Conservation (phyloP, 2,113 vertebrate genomes). For the Blennius ocellaris region DNA sequence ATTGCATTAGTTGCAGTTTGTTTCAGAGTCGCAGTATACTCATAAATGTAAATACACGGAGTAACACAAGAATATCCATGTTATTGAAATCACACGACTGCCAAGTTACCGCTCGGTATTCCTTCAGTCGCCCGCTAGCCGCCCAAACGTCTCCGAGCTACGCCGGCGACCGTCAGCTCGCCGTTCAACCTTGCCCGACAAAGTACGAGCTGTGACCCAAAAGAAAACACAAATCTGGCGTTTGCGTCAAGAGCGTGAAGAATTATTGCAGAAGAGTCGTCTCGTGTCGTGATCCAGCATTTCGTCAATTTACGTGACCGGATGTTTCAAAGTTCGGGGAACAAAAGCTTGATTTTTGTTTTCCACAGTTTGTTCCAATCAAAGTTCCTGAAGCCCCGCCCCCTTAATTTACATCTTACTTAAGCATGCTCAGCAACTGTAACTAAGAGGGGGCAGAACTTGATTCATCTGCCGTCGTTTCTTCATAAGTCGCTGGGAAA, state of each 20-base stretch:
- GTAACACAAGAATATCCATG: conserved; percentile 73
- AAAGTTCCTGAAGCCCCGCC: too few species aligned
- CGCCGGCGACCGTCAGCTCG: too few species aligned
- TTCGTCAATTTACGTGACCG: conserved; percentile 62
- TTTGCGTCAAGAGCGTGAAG: conserved; percentile 67
- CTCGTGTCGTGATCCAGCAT: conserved; percentile 62
- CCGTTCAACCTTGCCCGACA: conserved; percentile 56
- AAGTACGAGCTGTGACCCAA: conserved; percentile 64
- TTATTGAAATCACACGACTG: conserved; percentile 71
- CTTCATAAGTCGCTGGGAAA: too few species aligned
- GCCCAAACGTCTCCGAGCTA: too few species aligned
- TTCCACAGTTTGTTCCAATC: too few species aligned
- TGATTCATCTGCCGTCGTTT: too few species aligned
- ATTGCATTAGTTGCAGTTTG: conserved; percentile 82
- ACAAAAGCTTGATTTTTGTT: neutral
- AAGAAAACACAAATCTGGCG: conserved; percentile 58
- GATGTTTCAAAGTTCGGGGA: conserved; percentile 33
- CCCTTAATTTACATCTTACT: too few species aligned
- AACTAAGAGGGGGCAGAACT: too few species aligned
- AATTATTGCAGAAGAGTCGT: conserved; percentile 78
- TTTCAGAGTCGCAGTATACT: conserved; percentile 65
- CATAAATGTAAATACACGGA: conserved; percentile 75
- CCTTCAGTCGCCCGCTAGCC: neutral
- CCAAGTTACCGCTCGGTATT: conserved; percentile 52
- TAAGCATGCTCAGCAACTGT: too few species aligned